These are phyloP conservation scores for Trachelus troglodyta DNA, from an alignment of 2,888 invertebrate genomes.

Conservation along the genomic window DNA sequence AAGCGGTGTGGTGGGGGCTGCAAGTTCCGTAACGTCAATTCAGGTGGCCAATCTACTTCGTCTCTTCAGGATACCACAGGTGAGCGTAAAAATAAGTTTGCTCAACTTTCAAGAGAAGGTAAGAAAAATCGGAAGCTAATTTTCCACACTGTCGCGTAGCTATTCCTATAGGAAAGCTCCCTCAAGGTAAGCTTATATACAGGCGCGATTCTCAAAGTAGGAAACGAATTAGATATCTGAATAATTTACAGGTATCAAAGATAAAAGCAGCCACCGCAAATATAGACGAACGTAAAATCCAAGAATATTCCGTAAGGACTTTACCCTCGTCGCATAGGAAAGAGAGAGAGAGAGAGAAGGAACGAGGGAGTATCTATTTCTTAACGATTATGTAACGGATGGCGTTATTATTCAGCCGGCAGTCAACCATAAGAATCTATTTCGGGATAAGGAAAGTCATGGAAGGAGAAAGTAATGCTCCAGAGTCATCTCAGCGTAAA, in stretches of 20 bases:
- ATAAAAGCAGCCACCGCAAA: conserved; percentile 10
- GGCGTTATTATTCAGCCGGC: conserved; percentile 19
- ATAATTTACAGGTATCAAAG: conserved; percentile 1
- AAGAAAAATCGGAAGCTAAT: background rate
- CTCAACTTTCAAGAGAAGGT: background rate
- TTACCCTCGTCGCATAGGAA: background rate
- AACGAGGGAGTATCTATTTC: background rate
- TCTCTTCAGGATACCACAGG: conserved; percentile 90
- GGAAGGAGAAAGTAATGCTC: conserved; percentile 35
- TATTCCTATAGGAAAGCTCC: background rate
- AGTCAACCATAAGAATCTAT: conserved; percentile 46
- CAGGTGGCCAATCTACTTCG: conserved; percentile 94
- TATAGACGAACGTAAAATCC: background rate
- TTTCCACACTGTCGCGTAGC: background rate
- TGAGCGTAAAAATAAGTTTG: conserved; percentile 32
- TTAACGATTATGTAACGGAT: background rate
- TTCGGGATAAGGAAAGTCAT: conserved; percentile 21
- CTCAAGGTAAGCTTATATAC: background rate
- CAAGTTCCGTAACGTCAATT: conserved; percentile 94
- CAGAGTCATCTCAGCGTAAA: conserved; percentile 47
- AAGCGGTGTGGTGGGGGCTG: conserved; percentile 88
- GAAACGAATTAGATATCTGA: background rate
- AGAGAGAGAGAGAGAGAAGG: too few relatives aligned
- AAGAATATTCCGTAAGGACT: background rate
- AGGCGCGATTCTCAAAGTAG: background rate